Conservation (phyloP, 1,140 invertebrate species). For the Phortica variegata region DNA sequence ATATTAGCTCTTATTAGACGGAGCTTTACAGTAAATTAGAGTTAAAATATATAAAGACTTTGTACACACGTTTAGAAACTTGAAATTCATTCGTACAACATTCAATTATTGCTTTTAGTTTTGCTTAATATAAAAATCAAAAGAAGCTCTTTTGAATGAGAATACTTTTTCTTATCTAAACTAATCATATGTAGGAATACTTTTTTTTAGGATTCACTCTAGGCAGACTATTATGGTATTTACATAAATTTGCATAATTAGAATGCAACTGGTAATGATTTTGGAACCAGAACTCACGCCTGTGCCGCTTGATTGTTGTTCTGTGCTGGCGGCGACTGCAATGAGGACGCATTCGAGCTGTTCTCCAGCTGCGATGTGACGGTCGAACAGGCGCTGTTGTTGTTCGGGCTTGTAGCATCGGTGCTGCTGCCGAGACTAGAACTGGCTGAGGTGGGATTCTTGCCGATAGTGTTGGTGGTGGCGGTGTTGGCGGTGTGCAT, state of each 20-base stretch:
- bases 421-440: slow-evolving; percentile 13
- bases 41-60: too few relatives aligned
- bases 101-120: too few relatives aligned
- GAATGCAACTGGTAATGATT: too few relatives aligned
- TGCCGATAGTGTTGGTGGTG: neutral
- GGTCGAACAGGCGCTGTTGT: slow-evolving; percentile 44
- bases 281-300: slow-evolving; percentile 22
- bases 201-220: too few relatives aligned
- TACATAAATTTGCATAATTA: too few relatives aligned
- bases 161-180: neutral
- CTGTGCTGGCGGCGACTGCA: slow-evolving; percentile 8
- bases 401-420: slow-evolving; percentile 46
- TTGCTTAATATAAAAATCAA: slow-evolving; percentile 16
- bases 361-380: slow-evolving; percentile 39
- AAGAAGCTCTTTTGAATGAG: slow-evolving; percentile 25
- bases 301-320: slow-evolving; percentile 16
- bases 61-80: too few relatives aligned
- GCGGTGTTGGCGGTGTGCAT: slow-evolving; percentile 10
- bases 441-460: neutral
- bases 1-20: too few relatives aligned
- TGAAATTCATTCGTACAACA: too few relatives aligned
- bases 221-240: neutral
- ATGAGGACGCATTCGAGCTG: slow-evolving; percentile 26
- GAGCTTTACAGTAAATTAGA: too few relatives aligned
- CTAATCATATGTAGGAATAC: too few relatives aligned